Conservation (phyloP, 1,140 invertebrate species). For the Drusus annulatus region DNA sequence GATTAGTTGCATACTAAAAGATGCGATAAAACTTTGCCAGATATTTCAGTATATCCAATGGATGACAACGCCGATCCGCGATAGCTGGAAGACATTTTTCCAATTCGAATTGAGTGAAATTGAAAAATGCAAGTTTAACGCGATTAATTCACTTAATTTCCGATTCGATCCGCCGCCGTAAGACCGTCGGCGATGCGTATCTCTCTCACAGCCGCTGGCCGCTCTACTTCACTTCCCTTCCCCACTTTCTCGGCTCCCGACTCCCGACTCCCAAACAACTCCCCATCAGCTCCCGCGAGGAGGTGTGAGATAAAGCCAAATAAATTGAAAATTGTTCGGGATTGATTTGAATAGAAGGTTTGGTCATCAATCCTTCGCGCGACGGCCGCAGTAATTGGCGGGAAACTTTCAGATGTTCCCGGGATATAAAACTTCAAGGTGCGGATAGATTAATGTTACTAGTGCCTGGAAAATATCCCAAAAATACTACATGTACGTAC, state of each 20-base stretch:
- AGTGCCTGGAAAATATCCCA: neutral
- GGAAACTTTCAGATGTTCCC: slow-evolving; percentile 46
- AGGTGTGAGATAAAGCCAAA: slow-evolving; percentile 51
- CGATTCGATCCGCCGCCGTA: slow-evolving; percentile 25
- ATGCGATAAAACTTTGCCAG: slow-evolving; percentile 11
- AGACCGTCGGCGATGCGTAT: slow-evolving; percentile 43
- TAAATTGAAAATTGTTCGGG: slow-evolving; percentile 55
- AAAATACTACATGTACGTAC: neutral
- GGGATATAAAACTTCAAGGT: neutral
- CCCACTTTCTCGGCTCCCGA: no score
- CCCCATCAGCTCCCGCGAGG: neutral
- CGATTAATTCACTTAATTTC: slow-evolving; percentile 55
- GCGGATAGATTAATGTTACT: slow-evolving; percentile 36
- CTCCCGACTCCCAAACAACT: no score
- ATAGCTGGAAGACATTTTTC: slow-evolving; percentile 43
- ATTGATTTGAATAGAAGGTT: slow-evolving; percentile 56
- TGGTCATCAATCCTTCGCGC: slow-evolving; percentile 53
- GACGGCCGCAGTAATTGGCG: slow-evolving; percentile 51
- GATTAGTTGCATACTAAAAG: slow-evolving; percentile 24
- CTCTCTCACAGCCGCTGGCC: slow-evolving; percentile 10
- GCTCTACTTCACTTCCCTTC: no score
- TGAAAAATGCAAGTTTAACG: slow-evolving; percentile 55
- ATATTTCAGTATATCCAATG: slow-evolving; percentile 26
- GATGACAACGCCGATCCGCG: slow-evolving; percentile 41
- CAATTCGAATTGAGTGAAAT: slow-evolving; percentile 47